A percentile compares a stretch with the other conserved stretches of the same genome.
Conservation (phyloP, 2,797 vertebrate genomes). For the Typhlichthys subterraneus region DNA sequence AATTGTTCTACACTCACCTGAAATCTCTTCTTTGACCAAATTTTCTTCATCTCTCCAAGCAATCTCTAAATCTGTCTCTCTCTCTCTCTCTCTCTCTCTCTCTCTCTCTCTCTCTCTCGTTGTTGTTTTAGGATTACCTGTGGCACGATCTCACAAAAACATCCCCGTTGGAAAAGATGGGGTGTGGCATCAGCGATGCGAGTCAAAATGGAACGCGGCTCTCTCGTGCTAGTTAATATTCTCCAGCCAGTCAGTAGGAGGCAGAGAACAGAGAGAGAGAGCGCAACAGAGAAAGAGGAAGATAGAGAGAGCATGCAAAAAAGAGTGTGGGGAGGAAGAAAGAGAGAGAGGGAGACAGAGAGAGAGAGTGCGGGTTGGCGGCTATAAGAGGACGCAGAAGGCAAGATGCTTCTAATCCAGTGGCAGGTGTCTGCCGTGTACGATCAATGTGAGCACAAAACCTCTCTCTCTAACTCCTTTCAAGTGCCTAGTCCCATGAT, state of each 20-base stretch:
- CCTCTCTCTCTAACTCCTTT: slow-evolving; percentile 43
- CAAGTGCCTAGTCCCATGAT: background rate
- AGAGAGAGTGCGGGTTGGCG: background rate
- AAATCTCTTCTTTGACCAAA: slow-evolving; percentile 97
- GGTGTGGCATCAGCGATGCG: too few relatives aligned
- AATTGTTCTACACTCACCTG: slow-evolving; percentile 82
- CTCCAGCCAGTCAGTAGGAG: slow-evolving; percentile 43
- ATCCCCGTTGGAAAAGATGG: too few relatives aligned
- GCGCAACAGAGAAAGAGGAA: background rate
- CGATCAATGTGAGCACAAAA: too few relatives aligned
- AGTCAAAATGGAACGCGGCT: too few relatives aligned
- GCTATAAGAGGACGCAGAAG: slow-evolving; percentile 39
- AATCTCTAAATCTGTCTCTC: slow-evolving; percentile 38
- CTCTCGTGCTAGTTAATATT: slow-evolving; percentile 21
- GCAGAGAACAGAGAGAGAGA: background rate
- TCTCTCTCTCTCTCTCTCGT: background rate
- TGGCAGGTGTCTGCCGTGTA: slow-evolving; percentile 54
- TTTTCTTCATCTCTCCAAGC: slow-evolving; percentile 92
- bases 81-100: slow-evolving; percentile 1
- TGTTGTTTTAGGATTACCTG: background rate
- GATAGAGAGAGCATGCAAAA: slow-evolving; percentile 10
- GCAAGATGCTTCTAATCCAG: slow-evolving; percentile 14
- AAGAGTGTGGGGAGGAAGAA: background rate
- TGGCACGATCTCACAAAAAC: too few relatives aligned
- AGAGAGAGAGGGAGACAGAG: slow-evolving; percentile 8